These are phyloP conservation scores for Notolabrus celidotus DNA, from an alignment of 2,797 vertebrate genomes.

Conservation along the genomic window DNA sequence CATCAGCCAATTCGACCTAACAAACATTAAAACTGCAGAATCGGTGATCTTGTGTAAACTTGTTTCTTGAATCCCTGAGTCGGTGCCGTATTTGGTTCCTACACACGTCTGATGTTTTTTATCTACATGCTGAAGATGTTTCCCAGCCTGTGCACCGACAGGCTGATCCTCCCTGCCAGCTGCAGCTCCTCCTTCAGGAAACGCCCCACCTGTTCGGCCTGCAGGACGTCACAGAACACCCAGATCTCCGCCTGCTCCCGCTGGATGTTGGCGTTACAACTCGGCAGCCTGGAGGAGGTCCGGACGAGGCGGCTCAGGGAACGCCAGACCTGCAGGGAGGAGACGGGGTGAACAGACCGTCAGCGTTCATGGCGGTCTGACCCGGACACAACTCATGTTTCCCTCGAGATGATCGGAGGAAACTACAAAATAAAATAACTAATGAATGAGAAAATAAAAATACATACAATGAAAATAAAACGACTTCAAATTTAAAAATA, in stretches of 20 bases:
- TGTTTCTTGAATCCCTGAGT: background rate
- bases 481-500: too few species aligned
- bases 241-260: slow-evolving; percentile 89
- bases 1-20: too few species aligned
- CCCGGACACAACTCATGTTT: too few species aligned
- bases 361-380: too few species aligned
- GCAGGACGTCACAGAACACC: slow-evolving; percentile 93
- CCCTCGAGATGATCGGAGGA: too few species aligned
- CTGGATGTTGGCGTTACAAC: slow-evolving; percentile 93
- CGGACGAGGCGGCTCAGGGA: slow-evolving; percentile 81
- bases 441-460: too few species aligned
- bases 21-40: too few species aligned
- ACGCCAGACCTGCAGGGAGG: slow-evolving; percentile 82
- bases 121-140: slow-evolving; percentile 86
- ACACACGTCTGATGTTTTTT: background rate
- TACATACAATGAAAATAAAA: too few species aligned
- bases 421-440: too few species aligned
- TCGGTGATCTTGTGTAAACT: too few species aligned
- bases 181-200: slow-evolving; percentile 87
- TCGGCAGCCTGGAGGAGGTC: slow-evolving; percentile 82
- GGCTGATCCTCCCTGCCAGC: slow-evolving; percentile 87
- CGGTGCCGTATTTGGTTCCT: too few species aligned
- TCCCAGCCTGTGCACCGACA: slow-evolving; percentile 87
- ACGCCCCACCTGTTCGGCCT: slow-evolving; percentile 90
- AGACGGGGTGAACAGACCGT: background rate